Evolutionary conservation across 2,797 vertebrate species (phyloP).

Genomic region (Denticeps clupeoides): DNA sequence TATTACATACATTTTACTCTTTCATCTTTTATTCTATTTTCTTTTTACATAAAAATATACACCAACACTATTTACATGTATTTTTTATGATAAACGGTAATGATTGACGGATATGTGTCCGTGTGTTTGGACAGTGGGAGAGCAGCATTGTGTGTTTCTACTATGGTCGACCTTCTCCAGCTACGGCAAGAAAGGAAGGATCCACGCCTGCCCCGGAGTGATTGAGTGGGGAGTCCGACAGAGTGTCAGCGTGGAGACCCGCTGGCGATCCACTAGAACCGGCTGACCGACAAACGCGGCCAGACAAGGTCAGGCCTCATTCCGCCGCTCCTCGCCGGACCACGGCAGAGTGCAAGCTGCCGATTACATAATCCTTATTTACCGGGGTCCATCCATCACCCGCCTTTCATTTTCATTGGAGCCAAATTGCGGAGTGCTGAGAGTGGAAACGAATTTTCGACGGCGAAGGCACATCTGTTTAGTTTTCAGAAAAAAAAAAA

Average conservation of each 20-base stretch:
- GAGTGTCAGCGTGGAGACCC: conserved; percentile 29
- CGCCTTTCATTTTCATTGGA: conserved; percentile 44
- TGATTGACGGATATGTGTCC: too few relatives aligned
- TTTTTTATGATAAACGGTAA: too few relatives aligned
- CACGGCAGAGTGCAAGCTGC: conserved; percentile 28
- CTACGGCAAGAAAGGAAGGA: background rate
- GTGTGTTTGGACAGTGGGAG: too few relatives aligned
- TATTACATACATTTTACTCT: too few relatives aligned
- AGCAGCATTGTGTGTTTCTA: too few relatives aligned
- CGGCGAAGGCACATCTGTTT: conserved; percentile 43
- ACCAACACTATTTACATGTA: too few relatives aligned
- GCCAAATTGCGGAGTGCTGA: conserved; percentile 42
- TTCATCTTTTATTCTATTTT: too few relatives aligned
- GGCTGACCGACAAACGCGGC: conserved; percentile 21
- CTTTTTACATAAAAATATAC: too few relatives aligned
- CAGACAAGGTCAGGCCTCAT: conserved; percentile 25
- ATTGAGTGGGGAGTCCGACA: conserved; percentile 32
- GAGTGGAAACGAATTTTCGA: conserved; percentile 45
- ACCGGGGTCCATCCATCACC: conserved; percentile 41
- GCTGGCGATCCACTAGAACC: conserved; percentile 30
- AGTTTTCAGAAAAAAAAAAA: conserved; percentile 43
- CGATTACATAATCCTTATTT: conserved; percentile 45
- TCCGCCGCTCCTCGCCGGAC: conserved; percentile 26
- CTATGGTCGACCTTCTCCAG: too few relatives aligned
- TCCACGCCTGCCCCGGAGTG: conserved; percentile 14